These are phyloP conservation scores for Himalopsyche tibetana DNA, from an alignment of 2,888 invertebrate genomes.

Conservation along the genomic window DNA sequence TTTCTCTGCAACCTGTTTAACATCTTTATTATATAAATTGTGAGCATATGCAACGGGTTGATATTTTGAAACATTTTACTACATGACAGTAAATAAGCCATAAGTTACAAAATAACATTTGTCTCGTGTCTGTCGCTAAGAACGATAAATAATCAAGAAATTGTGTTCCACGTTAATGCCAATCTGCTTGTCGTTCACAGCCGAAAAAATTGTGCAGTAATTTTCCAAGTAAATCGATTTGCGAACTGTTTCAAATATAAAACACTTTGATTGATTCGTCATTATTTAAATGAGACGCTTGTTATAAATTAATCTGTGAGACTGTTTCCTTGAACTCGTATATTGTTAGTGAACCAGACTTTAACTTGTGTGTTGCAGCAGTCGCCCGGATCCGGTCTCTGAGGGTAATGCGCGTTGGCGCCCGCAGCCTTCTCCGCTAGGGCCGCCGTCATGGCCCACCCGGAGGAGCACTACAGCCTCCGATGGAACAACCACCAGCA, in stretches of 20 bases:
- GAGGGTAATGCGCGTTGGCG: slow-evolving; percentile 43
- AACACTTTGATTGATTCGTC: background rate
- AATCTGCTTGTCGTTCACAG: background rate
- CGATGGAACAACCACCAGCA: slow-evolving; percentile 96
- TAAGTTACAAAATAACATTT: background rate
- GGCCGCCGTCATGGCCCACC: slow-evolving; percentile 61
- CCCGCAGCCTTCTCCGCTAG: slow-evolving; percentile 67
- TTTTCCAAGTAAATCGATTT: background rate
- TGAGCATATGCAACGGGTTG: too few species aligned
- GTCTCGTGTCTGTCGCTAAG: background rate
- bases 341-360: slow-evolving; percentile 8
- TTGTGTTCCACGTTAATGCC: background rate
- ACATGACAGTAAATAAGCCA: background rate
- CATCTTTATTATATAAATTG: too few species aligned
- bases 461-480: slow-evolving; percentile 90
- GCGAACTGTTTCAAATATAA: background rate
- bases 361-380: slow-evolving; percentile 38
- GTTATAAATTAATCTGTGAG: background rate
- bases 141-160: background rate
- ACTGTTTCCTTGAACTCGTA: background rate
- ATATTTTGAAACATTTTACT: too few species aligned
- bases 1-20: too few species aligned
- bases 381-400: slow-evolving; percentile 6
- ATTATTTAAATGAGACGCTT: too few species aligned
- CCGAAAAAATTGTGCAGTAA: background rate